Conservation (phyloP, 2,113 vertebrate species). For the Stigmatopora nigra region DNA sequence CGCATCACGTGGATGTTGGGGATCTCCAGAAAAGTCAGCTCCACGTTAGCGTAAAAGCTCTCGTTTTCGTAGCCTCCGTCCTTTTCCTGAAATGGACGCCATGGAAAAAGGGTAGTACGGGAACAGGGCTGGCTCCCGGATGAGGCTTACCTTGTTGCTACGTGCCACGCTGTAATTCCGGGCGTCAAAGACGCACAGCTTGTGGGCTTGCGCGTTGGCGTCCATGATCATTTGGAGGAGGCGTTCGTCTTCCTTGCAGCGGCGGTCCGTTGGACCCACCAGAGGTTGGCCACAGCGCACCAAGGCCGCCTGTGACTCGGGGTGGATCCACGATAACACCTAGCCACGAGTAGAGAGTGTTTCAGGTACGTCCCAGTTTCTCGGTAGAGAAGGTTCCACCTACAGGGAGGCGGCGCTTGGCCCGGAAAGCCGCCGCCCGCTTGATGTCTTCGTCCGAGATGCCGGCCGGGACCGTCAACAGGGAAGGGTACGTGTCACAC, state of each 20-base stretch:
- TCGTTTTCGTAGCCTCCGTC: constrained; percentile 92
- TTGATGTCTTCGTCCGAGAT: constrained; percentile 86
- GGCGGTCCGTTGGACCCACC: constrained; percentile 85
- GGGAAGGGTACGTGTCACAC: constrained; percentile 89
- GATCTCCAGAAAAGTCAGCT: constrained; percentile 89
- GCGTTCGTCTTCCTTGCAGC: constrained; percentile 94
- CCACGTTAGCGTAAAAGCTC: constrained; percentile 84
- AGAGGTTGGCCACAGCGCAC: constrained; percentile 88
- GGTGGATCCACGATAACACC: constrained; percentile 97
- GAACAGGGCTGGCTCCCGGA: too few relatives aligned
- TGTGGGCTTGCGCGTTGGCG: constrained; percentile 95
- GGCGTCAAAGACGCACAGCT: constrained; percentile 90
- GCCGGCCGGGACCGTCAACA: constrained; percentile 86
- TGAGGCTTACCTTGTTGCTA: constrained; percentile 80
- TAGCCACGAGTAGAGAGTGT: constrained; percentile 31
- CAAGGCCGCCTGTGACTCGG: constrained; percentile 90
- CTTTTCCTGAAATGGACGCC: constrained; percentile 74
- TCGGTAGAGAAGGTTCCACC: constrained; percentile 33
- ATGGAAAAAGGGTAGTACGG: neutral
- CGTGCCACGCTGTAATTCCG: constrained; percentile 83
- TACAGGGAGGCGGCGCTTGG: constrained; percentile 90
- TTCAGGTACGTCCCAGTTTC: too few relatives aligned
- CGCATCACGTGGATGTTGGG: constrained; percentile 98
- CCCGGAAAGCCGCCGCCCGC: constrained; percentile 83
- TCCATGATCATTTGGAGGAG: constrained; percentile 94